phyloP scores from a whole-genome alignment of 53 echinoderm and acorn worm genomes.

The Actinopyga echinites region DNA sequence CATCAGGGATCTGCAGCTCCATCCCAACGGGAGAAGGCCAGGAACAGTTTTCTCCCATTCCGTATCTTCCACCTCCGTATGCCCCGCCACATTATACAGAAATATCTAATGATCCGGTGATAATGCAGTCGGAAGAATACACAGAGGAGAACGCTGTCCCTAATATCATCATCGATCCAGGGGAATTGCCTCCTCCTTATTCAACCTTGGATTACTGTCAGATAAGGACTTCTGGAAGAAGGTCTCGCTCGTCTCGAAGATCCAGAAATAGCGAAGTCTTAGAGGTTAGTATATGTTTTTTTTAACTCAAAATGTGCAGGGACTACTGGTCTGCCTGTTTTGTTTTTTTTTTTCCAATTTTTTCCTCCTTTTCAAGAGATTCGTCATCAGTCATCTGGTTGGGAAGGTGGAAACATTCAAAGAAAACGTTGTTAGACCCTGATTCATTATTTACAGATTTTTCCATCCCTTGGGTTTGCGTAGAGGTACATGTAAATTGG shows the following conservation, averaged over 20 bases:
- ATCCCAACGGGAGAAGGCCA: slow-evolving; percentile 6
- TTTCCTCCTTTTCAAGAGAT: too few relatives aligned
- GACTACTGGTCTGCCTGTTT: too few relatives aligned
- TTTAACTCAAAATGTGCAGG: neutral
- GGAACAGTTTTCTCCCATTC: slow-evolving; percentile 31
- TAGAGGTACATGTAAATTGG: too few relatives aligned
- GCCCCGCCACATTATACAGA: slow-evolving; percentile 41
- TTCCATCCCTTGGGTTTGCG: too few relatives aligned
- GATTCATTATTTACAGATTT: too few relatives aligned
- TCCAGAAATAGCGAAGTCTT: neutral
- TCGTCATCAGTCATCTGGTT: too few relatives aligned
- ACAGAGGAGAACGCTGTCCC: slow-evolving; percentile 15
- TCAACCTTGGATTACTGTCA: slow-evolving; percentile 30
- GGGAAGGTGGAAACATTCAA: too few relatives aligned
- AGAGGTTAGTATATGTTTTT: neutral
- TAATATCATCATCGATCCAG: slow-evolving; percentile 29
- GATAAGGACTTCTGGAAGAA: neutral
- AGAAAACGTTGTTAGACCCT: too few relatives aligned
- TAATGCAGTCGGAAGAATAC: slow-evolving; percentile 26
- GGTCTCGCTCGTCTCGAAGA: neutral
- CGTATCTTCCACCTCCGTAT: slow-evolving; percentile 33
- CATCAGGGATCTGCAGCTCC: neutral
- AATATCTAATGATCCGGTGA: slow-evolving; percentile 38
- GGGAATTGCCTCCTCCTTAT: slow-evolving; percentile 41
- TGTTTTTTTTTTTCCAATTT: too few relatives aligned